Percentiles rank a stretch among this genome's conserved stretches.
Evolutionary conservation across 53 echinoderm and acorn worm species (phyloP).

Genomic region (Echinarachnius parma): DNA sequence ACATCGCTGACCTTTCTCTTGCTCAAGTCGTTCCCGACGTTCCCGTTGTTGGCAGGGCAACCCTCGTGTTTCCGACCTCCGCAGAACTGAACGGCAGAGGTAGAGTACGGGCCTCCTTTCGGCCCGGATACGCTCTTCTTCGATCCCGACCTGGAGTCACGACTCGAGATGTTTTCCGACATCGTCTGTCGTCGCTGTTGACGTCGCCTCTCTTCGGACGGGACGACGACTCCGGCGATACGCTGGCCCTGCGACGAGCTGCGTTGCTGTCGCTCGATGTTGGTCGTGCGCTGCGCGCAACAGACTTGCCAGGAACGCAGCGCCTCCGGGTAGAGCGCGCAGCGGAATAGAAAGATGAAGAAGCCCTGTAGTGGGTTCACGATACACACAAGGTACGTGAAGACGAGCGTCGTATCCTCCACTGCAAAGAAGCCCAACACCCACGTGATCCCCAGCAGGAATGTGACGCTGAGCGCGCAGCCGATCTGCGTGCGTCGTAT

Average conservation of each 20-base stretch:
- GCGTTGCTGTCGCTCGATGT: conserved; percentile 52
- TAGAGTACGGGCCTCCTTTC: neutral
- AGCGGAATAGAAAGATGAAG: conserved; percentile 89
- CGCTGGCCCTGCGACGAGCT: conserved; percentile 41
- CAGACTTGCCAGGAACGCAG: conserved; percentile 66
- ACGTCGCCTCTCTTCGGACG: neutral
- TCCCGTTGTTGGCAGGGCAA: too few relatives aligned
- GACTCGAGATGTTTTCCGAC: conserved; percentile 15
- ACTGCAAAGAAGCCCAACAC: conserved; percentile 75
- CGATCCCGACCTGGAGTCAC: conserved; percentile 6
- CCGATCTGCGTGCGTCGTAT: conserved; percentile 84
- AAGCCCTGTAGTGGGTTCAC: conserved; percentile 83
- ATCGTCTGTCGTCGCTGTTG: neutral
- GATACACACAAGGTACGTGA: conserved; percentile 78
- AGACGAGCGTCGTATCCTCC: conserved; percentile 59
- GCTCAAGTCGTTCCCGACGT: too few relatives aligned
- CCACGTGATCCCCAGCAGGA: conserved; percentile 86
- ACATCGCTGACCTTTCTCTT: too few relatives aligned
- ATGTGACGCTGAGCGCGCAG: conserved; percentile 82
- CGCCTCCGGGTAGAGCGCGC: conserved; percentile 88
- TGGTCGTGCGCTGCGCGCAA: conserved; percentile 50
- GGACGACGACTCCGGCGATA: conserved; percentile 8
- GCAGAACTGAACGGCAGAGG: too few relatives aligned
- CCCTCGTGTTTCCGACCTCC: too few relatives aligned
- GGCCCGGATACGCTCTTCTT: neutral